Evolutionary conservation across 2,797 vertebrate genomes (phyloP).

Genomic region (Ctenosaura bakeri): DNA sequence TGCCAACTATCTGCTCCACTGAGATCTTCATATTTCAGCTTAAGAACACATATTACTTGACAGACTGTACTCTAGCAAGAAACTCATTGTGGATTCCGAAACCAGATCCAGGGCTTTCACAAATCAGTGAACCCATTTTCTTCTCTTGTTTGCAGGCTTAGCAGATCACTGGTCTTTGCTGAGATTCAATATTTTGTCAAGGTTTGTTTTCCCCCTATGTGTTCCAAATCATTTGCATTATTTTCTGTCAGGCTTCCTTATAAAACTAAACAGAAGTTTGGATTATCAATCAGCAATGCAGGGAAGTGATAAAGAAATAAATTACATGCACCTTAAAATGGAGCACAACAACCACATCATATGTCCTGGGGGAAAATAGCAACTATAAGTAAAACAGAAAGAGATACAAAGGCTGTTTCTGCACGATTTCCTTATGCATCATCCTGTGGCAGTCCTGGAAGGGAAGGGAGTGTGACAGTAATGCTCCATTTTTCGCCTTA

Average conservation of each 20-base stretch:
- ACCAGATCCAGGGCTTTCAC: constrained; percentile 47
- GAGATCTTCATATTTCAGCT: constrained; percentile 63
- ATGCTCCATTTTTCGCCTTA: too few relatives aligned
- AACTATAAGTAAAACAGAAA: rapidly evolving
- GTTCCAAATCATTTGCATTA: constrained; percentile 33
- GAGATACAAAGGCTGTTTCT: not conserved
- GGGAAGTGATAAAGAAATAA: rapidly evolving
- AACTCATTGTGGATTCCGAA: constrained; percentile 64
- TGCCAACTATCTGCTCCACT: constrained; percentile 34
- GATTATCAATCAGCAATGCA: not conserved
- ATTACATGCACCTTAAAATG: rapidly evolving
- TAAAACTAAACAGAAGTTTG: constrained; percentile 16
- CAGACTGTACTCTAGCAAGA: constrained; percentile 57
- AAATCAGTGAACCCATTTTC: constrained; percentile 53
- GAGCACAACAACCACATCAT: not conserved
- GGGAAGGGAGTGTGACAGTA: too few relatives aligned
- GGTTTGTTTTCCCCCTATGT: not conserved
- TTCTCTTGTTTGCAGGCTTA: constrained; percentile 42
- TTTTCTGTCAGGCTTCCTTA: not conserved
- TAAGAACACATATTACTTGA: constrained; percentile 61
- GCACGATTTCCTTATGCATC: too few relatives aligned
- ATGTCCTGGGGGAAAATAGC: not conserved
- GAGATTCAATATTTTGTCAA: constrained; percentile 50
- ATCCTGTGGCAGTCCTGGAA: too few relatives aligned
- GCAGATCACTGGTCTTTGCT: constrained; percentile 38